These are phyloP conservation scores for Dendroctonus ponderosae DNA, from an alignment of 1,140 invertebrate genomes.

Conservation along the genomic window DNA sequence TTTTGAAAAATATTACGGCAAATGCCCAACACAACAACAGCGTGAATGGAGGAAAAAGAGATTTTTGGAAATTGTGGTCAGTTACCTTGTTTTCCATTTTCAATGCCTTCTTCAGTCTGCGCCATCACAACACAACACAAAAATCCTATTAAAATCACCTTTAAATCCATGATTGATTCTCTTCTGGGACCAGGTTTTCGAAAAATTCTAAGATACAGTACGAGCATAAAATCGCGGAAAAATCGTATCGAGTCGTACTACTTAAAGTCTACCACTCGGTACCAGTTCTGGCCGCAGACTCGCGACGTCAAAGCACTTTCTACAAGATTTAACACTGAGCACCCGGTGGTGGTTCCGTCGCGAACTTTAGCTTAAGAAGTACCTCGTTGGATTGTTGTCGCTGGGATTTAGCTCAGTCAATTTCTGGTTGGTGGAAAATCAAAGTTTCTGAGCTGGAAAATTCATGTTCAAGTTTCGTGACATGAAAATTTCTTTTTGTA, in stretches of 20 bases:
- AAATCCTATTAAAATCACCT: slow-evolving; percentile 8
- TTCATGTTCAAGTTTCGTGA: no score
- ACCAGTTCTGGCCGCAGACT: slow-evolving; percentile 25
- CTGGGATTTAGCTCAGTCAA: slow-evolving; percentile 4
- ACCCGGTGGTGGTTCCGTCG: slow-evolving; percentile 21
- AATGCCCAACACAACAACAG: no score
- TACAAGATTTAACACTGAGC: slow-evolving; percentile 23
- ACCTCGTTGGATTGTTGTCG: slow-evolving; percentile 4
- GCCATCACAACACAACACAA: slow-evolving; percentile 14
- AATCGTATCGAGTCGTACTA: slow-evolving; percentile 25
- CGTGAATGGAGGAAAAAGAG: no score
- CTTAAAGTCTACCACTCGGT: slow-evolving; percentile 29
- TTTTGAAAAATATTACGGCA: no score
- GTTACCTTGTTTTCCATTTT: neutral
- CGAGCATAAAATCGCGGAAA: neutral
- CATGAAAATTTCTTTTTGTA: no score
- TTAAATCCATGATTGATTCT: slow-evolving; percentile 6
- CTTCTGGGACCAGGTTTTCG: no score
- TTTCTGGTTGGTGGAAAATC: slow-evolving; percentile 2
- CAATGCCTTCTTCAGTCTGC: neutral
- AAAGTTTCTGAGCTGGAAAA: no score
- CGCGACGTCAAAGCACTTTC: slow-evolving; percentile 25
- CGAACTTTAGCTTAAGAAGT: slow-evolving; percentile 12
- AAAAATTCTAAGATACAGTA: no score
- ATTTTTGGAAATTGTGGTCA: no score